Conservation (phyloP, 2,113 vertebrate genomes). For the Solea solea region DNA sequence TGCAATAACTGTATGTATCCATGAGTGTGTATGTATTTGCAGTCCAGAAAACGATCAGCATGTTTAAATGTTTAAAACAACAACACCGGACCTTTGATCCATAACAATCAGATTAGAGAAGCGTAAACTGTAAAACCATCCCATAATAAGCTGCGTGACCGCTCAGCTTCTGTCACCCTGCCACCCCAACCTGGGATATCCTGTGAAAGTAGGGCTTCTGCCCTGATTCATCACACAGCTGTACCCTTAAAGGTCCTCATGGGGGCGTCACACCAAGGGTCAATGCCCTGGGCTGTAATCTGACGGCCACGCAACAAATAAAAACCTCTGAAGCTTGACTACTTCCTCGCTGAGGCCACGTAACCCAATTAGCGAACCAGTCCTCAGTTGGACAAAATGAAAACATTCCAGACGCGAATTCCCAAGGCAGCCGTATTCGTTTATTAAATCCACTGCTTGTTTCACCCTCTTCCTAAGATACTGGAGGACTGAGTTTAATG, state of each 20-base stretch:
- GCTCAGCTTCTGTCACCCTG: conserved; percentile 64
- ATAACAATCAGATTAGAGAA: conserved; percentile 27
- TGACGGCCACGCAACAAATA: conserved; percentile 70
- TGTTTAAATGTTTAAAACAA: conserved; percentile 10
- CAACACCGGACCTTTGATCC: not conserved
- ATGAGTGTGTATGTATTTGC: not conserved
- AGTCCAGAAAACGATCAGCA: not conserved
- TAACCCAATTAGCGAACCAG: conserved; percentile 77
- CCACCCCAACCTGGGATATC: conserved; percentile 63
- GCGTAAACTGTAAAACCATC: conserved; percentile 47
- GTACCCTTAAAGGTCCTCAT: conserved; percentile 74
- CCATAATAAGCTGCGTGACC: conserved; percentile 63
- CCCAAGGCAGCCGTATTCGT: conserved; percentile 61
- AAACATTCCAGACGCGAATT: conserved; percentile 71
- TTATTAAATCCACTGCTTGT: conserved; percentile 72
- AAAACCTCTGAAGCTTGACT: conserved; percentile 78
- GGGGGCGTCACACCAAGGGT: conserved; percentile 72
- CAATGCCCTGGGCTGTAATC: conserved; percentile 56
- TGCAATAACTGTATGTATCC: not conserved
- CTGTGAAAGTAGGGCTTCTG: conserved; percentile 66
- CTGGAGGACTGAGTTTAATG: conserved; percentile 58
- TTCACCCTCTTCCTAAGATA: conserved; percentile 61
- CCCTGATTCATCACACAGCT: conserved; percentile 75
- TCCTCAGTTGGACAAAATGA: conserved; percentile 70
- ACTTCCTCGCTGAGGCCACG: conserved; percentile 73